These are phyloP conservation scores for Octopus sinensis DNA, from an alignment of 1,140 invertebrate genomes.

Conservation along the genomic window DNA sequence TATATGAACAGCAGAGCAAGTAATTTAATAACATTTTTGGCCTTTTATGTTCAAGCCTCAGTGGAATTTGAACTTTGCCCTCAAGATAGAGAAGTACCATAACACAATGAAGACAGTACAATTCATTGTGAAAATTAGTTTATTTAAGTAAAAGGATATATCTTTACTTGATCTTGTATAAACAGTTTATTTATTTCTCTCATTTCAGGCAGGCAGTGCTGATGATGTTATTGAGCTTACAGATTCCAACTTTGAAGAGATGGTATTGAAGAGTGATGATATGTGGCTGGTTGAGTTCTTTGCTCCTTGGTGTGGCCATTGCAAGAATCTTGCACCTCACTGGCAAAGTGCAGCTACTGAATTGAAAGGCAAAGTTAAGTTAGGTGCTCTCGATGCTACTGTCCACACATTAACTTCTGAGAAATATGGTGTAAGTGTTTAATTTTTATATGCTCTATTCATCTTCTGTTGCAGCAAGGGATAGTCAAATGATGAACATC, in stretches of 20 bases:
- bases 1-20: too few species aligned
- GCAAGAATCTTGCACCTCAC: constrained; percentile 91
- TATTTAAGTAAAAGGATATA: too few species aligned
- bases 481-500: too few species aligned
- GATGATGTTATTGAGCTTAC: constrained; percentile 89
- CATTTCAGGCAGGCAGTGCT: constrained; percentile 52
- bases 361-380: constrained; percentile 87
- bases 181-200: neutral
- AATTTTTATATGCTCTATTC: neutral
- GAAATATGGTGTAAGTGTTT: constrained; percentile 58
- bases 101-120: too few species aligned
- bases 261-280: constrained; percentile 85
- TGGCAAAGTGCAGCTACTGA: constrained; percentile 91
- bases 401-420: constrained; percentile 74
- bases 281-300: constrained; percentile 96
- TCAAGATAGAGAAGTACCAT: too few species aligned
- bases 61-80: too few species aligned
- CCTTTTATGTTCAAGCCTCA: too few species aligned
- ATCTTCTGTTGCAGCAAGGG: neutral
- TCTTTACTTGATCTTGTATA: neutral
- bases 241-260: constrained; percentile 88
- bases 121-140: too few species aligned
- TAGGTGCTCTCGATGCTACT: constrained; percentile 95
- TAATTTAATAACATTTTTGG: too few species aligned
- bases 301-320: constrained; percentile 79